These are phyloP conservation scores for Candidula unifasciata DNA, from an alignment of 2,888 invertebrate species.

Conservation along the genomic window DNA sequence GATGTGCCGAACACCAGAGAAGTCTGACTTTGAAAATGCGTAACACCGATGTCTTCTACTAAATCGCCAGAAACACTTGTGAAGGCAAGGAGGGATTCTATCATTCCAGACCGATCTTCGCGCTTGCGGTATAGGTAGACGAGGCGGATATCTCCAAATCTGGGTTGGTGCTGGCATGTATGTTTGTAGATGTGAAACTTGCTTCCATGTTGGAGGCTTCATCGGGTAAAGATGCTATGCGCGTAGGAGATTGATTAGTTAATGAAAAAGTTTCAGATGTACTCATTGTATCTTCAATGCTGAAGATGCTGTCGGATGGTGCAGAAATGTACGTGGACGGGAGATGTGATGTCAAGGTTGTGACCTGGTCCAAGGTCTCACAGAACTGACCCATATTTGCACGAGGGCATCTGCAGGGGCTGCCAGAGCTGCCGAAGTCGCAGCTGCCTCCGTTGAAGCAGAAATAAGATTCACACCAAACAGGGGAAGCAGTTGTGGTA, in stretches of 20 bases:
- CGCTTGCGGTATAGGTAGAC: background rate
- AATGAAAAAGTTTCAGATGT: background rate
- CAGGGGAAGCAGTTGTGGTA: background rate
- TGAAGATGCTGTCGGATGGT: background rate
- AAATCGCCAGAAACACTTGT: background rate
- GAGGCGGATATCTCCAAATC: too few species aligned
- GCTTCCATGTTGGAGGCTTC: background rate
- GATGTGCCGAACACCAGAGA: background rate
- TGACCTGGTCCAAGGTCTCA: background rate
- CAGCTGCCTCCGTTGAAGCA: constrained; percentile 38
- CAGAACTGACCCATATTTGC: constrained; percentile 26
- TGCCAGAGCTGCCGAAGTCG: background rate
- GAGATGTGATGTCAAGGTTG: background rate
- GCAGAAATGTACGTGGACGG: background rate
- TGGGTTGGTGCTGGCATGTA: too few species aligned
- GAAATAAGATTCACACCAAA: background rate
- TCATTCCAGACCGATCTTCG: background rate
- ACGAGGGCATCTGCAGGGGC: constrained; percentile 21
- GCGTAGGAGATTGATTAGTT: background rate
- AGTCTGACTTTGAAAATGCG: background rate
- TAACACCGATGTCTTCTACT: background rate
- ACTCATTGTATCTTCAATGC: background rate
- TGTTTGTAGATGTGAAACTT: background rate
- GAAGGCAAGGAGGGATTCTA: too few species aligned
- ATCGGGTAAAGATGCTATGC: background rate